phyloP scores from a whole-genome alignment of 2,797 vertebrate genomes.

The Tenualosa ilisha region DNA sequence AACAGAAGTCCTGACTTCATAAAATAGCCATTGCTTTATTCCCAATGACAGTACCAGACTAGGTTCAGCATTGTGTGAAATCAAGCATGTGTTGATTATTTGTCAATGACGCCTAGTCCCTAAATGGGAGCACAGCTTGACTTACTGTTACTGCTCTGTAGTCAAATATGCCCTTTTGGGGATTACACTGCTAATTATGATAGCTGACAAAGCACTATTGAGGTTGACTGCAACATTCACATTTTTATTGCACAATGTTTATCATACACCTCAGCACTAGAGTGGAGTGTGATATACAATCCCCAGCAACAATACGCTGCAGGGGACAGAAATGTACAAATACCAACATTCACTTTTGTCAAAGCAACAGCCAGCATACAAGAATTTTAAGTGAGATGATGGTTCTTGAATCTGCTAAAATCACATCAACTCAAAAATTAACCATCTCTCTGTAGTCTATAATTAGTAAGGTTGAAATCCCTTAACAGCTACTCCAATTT shows the following conservation, averaged over 20 bases:
- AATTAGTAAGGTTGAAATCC: conserved; percentile 14
- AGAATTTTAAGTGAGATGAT: conserved; percentile 32
- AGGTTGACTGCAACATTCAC: conserved; percentile 55
- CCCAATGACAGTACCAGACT: not conserved
- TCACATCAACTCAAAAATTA: conserved; percentile 11
- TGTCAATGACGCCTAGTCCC: not conserved
- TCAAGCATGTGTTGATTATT: conserved; percentile 10
- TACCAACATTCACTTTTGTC: conserved; percentile 52
- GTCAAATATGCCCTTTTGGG: conserved; percentile 20
- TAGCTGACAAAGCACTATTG: conserved; percentile 33
- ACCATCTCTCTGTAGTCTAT: not conserved
- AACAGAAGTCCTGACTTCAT: conserved; percentile 10
- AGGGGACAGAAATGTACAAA: conserved; percentile 38
- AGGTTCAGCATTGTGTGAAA: not conserved
- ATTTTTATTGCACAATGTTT: conserved; percentile 60
- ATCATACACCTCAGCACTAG: conserved; percentile 30
- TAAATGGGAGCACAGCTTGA: conserved; percentile 21
- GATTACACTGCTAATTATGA: conserved; percentile 18
- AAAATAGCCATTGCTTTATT: conserved; percentile 8
- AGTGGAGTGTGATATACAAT: conserved; percentile 4
- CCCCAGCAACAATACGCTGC: conserved; percentile 20
- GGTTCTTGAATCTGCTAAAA: conserved; percentile 13
- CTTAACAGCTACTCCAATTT: conserved; percentile 14
- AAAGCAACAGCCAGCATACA: conserved; percentile 50
- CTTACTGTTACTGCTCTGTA: not conserved